Evolutionary conservation across 2,888 invertebrate genomes (phyloP).

Genomic region (Gandaritis pyraliata): DNA sequence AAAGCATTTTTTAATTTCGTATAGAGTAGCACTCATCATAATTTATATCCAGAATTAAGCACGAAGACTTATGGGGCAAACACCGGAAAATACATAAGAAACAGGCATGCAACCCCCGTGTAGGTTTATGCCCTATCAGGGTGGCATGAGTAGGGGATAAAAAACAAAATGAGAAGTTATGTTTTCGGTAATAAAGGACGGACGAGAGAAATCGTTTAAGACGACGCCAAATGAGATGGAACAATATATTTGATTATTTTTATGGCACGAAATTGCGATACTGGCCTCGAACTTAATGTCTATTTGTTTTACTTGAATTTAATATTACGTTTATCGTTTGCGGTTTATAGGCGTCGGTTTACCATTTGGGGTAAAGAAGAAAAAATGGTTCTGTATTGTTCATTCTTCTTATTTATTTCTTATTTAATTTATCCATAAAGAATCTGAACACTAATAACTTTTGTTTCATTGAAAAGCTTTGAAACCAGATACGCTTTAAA

Average conservation of each 20-base stretch:
- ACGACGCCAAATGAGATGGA: slow-evolving; percentile 83
- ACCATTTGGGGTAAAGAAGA: slow-evolving; percentile 26
- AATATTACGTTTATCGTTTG: slow-evolving; percentile 64
- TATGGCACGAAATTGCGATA: slow-evolving; percentile 81
- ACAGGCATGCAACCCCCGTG: slow-evolving; percentile 77
- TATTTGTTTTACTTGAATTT: slow-evolving; percentile 79
- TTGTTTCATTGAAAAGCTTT: background rate
- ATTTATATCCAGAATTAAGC: slow-evolving; percentile 41
- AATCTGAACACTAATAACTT: background rate
- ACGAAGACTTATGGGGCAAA: slow-evolving; percentile 44
- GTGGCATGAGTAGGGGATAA: slow-evolving; percentile 80
- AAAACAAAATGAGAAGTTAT: slow-evolving; percentile 85
- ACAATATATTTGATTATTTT: slow-evolving; percentile 85
- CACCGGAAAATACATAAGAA: slow-evolving; percentile 70
- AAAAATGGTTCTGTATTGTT: slow-evolving; percentile 14
- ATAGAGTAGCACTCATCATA: slow-evolving; percentile 36
- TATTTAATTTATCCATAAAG: slow-evolving; percentile 6
- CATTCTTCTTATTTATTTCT: slow-evolving; percentile 15
- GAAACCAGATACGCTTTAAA: no score
- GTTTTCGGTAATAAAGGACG: slow-evolving; percentile 84
- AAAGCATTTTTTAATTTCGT: slow-evolving; percentile 32
- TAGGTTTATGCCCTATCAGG: slow-evolving; percentile 66
- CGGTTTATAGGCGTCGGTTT: slow-evolving; percentile 56
- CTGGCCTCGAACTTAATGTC: slow-evolving; percentile 70
- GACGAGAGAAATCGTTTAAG: slow-evolving; percentile 85